These are phyloP conservation scores for Enteromius radiatus DNA, from an alignment of 2,797 vertebrate species.

Conservation along the genomic window DNA sequence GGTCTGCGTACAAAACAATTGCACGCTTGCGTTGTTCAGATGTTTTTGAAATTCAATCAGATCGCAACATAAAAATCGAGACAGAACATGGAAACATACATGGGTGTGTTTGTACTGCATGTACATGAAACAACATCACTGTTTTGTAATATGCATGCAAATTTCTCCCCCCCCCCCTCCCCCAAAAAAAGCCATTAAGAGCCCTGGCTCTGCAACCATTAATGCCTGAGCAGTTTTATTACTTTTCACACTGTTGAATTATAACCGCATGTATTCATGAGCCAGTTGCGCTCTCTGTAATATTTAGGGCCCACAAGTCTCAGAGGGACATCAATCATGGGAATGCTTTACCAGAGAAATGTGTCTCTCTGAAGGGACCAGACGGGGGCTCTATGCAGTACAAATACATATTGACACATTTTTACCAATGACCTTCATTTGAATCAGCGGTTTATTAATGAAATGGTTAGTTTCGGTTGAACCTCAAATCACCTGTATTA, in stretches of 20 bases:
- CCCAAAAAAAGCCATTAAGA: conserved; percentile 35
- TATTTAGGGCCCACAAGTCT: conserved; percentile 66
- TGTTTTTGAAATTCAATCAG: conserved; percentile 17
- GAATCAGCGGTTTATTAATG: conserved; percentile 61
- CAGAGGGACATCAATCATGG: conserved; percentile 67
- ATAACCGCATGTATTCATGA: conserved; percentile 58
- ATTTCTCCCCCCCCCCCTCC: accelerated
- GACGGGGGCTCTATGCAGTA: conserved; percentile 58
- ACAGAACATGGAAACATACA: not conserved
- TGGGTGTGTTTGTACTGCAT: not conserved
- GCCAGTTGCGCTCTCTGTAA: conserved; percentile 57
- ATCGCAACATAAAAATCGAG: not conserved
- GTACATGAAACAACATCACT: conserved; percentile 4
- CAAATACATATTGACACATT: conserved; percentile 64
- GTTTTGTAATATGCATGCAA: conserved; percentile 41
- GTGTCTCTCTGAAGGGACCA: conserved; percentile 63
- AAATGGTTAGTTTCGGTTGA: conserved; percentile 58
- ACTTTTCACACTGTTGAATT: conserved; percentile 56
- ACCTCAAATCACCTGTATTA: conserved; percentile 27
- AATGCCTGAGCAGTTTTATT: conserved; percentile 44
- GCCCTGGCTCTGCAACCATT: conserved; percentile 20
- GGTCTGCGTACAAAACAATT: too few species aligned
- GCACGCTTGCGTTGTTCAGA: not conserved
- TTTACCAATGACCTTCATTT: conserved; percentile 51
- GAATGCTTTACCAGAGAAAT: conserved; percentile 65